phyloP scores from a whole-genome alignment of 2,888 invertebrate species.

The Tenthredo distinguenda region DNA sequence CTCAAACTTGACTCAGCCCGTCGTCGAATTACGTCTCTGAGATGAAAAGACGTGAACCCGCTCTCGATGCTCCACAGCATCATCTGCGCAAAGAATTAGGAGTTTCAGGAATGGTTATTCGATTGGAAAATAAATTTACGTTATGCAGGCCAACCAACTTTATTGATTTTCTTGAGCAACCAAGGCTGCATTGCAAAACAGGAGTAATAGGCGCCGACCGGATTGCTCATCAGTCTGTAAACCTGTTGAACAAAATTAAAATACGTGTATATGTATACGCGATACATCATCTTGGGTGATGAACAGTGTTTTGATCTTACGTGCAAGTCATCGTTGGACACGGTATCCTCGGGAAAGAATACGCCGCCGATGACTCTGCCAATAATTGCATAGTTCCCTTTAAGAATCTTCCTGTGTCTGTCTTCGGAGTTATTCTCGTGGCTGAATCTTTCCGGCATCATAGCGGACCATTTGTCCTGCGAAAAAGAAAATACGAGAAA shows the following conservation, averaged over 20 bases:
- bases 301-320: slow-evolving; percentile 58
- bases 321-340: slow-evolving; percentile 63
- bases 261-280: background rate
- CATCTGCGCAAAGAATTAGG: slow-evolving; percentile 60
- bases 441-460: slow-evolving; percentile 62
- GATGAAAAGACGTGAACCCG: slow-evolving; percentile 67
- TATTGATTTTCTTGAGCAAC: slow-evolving; percentile 68
- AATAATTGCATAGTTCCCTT: slow-evolving; percentile 68
- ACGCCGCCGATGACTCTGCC: slow-evolving; percentile 66
- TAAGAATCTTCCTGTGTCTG: slow-evolving; percentile 59
- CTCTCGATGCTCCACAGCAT: slow-evolving; percentile 66
- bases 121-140: background rate
- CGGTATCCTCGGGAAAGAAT: slow-evolving; percentile 69
- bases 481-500: background rate
- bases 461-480: slow-evolving; percentile 65
- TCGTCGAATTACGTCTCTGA: slow-evolving; percentile 68
- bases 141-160: slow-evolving; percentile 60
- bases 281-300: too few relatives aligned
- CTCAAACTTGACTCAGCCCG: slow-evolving; percentile 63
- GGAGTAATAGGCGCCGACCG: slow-evolving; percentile 64
- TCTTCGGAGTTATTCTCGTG: slow-evolving; percentile 57
- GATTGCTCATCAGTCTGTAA: slow-evolving; percentile 69
- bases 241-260: slow-evolving; percentile 58
- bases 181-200: slow-evolving; percentile 72
- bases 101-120: background rate